Percentiles rank a stretch among this genome's conserved stretches.
Evolutionary conservation across 2,113 vertebrate species (phyloP).

Genomic region (Plecotus auritus): DNA sequence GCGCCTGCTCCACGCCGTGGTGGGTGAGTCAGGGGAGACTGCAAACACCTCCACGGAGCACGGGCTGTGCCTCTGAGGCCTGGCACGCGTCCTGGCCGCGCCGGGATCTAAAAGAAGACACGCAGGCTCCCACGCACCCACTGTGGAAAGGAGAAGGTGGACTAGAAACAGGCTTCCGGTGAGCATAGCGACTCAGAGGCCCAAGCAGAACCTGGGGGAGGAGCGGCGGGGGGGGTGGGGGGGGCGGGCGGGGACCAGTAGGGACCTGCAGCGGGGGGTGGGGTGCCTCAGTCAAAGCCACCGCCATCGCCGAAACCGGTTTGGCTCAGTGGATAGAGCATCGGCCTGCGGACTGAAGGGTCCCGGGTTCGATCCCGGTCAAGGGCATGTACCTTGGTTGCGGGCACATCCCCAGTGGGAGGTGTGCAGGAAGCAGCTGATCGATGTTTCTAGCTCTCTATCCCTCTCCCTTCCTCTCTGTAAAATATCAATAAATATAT

Average conservation of each 20-base stretch:
- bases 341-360: too few relatives aligned
- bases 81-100: background rate
- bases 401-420: too few relatives aligned
- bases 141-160: constrained; percentile 63
- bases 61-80: constrained; percentile 49
- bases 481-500: too few relatives aligned
- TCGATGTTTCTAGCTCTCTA: too few relatives aligned
- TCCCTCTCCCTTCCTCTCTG: too few relatives aligned
- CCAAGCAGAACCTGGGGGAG: background rate
- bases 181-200: background rate
- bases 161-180: constrained; percentile 42
- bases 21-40: constrained; percentile 49
- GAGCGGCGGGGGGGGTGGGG: too few relatives aligned
- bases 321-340: too few relatives aligned
- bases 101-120: constrained; percentile 63
- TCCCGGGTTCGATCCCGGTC: too few relatives aligned
- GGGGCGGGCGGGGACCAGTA: too few relatives aligned
- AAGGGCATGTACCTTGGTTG: too few relatives aligned
- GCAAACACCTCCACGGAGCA: constrained; percentile 35
- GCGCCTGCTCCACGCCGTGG: background rate
- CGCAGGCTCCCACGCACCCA: constrained; percentile 50
- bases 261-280: background rate
- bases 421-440: too few relatives aligned
- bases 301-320: too few relatives aligned
- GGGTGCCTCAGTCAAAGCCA: background rate